Evolutionary conservation across 2,797 vertebrate species (phyloP).

Genomic region (Acomys russatus): DNA sequence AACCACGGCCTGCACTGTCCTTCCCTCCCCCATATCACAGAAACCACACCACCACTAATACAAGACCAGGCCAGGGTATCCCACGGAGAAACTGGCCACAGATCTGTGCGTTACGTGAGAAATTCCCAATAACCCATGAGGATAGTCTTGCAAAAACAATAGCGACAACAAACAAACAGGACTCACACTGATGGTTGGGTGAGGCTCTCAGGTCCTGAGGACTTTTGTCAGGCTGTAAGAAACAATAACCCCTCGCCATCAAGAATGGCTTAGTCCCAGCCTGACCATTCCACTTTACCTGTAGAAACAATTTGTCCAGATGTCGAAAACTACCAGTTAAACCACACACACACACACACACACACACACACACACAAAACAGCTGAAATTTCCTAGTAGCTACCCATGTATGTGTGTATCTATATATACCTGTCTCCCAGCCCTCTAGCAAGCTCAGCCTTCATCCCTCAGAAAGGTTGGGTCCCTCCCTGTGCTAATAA

Average conservation of each 20-base stretch:
- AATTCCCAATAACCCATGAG: background rate
- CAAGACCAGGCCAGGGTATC: background rate
- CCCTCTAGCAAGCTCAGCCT: background rate
- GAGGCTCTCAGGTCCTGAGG: background rate
- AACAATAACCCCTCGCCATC: background rate
- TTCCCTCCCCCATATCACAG: background rate
- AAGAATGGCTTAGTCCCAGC: background rate
- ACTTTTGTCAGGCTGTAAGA: background rate
- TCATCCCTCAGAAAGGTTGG: background rate
- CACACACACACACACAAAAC: background rate
- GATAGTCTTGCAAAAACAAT: background rate
- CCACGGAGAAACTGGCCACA: background rate
- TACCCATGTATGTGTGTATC: background rate
- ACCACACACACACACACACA: background rate
- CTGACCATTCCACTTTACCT: background rate
- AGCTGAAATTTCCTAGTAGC: background rate
- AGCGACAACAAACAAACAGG: background rate
- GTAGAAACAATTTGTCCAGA: background rate
- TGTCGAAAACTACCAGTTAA: background rate
- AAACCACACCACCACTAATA: background rate
- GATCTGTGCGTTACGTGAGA: background rate
- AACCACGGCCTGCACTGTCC: background rate
- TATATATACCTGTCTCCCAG: background rate
- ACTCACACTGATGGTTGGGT: background rate
- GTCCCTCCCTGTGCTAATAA: background rate